These are phyloP conservation scores for Nesometra sesokonis DNA, from an alignment of 35 echinoderm and acorn worm genomes.

Conservation along the genomic window DNA sequence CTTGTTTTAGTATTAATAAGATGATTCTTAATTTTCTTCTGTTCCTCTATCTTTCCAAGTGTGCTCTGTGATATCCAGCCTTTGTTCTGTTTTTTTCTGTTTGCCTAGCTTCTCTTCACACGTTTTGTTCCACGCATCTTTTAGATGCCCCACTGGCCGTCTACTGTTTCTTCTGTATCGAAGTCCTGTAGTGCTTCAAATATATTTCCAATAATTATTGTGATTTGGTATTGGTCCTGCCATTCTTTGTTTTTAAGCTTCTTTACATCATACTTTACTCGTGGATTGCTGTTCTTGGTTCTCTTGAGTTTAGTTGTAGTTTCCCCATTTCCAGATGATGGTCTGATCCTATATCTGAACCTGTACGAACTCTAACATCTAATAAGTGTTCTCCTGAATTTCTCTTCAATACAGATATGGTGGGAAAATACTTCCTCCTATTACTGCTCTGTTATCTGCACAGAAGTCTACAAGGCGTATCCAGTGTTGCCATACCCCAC, in stretches of 20 bases:
- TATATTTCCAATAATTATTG: too few relatives aligned
- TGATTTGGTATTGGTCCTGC: too few relatives aligned
- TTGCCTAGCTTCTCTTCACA: not conserved
- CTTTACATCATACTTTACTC: too few relatives aligned
- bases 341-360: constrained; percentile 9
- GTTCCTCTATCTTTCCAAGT: too few relatives aligned
- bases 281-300: not conserved
- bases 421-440: constrained; percentile 16
- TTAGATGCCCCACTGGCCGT: constrained; percentile 1
- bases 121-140: constrained; percentile 4
- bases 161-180: constrained; percentile 5
- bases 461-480: constrained; percentile 5
- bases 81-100: too few relatives aligned
- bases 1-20: too few relatives aligned
- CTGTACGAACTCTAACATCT: constrained; percentile 6
- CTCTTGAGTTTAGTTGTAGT: constrained; percentile 11
- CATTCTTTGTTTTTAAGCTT: too few relatives aligned
- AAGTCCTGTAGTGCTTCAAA: constrained; percentile 3
- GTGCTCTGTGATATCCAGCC: too few relatives aligned
- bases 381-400: constrained; percentile 7
- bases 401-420: constrained; percentile 8
- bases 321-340: constrained; percentile 2
- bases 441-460: constrained; percentile 3
- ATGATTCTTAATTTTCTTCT: too few relatives aligned
- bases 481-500: not conserved